Evolutionary conservation across 2,797 vertebrate genomes (phyloP), one percentile per base, ranked within the genome.

Genomic region (Argya squamiceps): DNA sequence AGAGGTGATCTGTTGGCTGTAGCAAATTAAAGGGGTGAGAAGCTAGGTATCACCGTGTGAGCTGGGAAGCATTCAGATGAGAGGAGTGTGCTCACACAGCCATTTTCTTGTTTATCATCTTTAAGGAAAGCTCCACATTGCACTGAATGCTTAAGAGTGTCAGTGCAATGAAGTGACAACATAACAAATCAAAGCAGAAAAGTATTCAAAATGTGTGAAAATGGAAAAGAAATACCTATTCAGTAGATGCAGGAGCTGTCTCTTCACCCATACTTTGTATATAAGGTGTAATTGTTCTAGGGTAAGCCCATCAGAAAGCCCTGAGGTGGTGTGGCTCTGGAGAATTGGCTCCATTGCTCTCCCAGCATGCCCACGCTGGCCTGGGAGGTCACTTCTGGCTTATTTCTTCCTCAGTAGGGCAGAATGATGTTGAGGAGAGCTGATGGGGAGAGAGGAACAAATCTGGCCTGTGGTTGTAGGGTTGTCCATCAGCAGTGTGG

Each of bases 351-450:
- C 15, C 15, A 15, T 30, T 3, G 5, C 24, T 7, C 17, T 84
- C 22, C 20, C 49, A 70, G 22, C 0, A 1, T 4, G 8, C 23
- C 63, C 41, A 52, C 0, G 0, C 37, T 88, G 76, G 53, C 58
- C 69, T 50, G 27, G 43, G 50, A 86, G 62, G n/a, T 44, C 2
- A 37, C 41, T 75, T 44, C 53, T 93, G 73, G 27, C 76, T 73
- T 68, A 6, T 34, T 90, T 81, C 47, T 93, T 58, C 58, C 55
- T 92, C 36, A 78, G 12, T 1, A 60, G 24, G 74, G 30, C 49
- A 47, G 30, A 26, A 5, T 71, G 69, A 71, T 11, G 44, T 19
- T 80, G 39, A 84, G 32, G 27, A 83, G 27, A 24, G 27, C 44
- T 81, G 64, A 68, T 19, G 5, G 18, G 20, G 43, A 78, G 65